Conservation (phyloP, 2,113 vertebrate genomes). For the Oplegnathus fasciatus region DNA sequence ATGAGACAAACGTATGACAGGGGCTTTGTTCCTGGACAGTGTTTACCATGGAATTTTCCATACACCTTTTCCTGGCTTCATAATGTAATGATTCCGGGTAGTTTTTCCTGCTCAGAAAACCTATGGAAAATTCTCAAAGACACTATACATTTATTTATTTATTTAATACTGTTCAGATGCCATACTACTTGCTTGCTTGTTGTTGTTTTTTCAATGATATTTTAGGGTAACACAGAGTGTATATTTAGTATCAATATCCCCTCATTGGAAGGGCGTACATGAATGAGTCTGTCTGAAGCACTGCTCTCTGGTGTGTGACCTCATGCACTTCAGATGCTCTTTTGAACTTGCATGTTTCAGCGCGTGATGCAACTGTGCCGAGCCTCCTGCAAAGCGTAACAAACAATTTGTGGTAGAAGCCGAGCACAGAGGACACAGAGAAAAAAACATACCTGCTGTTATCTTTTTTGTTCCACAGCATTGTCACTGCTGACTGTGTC, state of each 20-base stretch:
- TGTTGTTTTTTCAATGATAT: neutral
- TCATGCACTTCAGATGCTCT: conserved; percentile 7
- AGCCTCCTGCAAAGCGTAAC: conserved; percentile 14
- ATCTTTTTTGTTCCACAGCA: neutral
- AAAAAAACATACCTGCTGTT: conserved; percentile 30
- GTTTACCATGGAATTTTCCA: conserved; percentile 54
- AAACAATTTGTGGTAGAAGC: conserved; percentile 29
- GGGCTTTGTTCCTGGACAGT: conserved; percentile 17
- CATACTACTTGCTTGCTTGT: neutral
- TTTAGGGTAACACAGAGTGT: neutral
- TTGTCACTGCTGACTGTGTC: conserved; percentile 1
- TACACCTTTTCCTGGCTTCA: neutral
- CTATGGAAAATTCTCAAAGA: neutral
- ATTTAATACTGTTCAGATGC: too few relatives aligned
- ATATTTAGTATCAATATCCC: conserved; percentile 11
- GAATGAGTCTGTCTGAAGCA: neutral
- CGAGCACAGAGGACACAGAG: conserved; percentile 14
- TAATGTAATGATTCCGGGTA: conserved; percentile 25
- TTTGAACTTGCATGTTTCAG: conserved; percentile 11
- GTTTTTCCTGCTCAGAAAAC: conserved; percentile 9
- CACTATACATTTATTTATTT: neutral
- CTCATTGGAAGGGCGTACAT: neutral
- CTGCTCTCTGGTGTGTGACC: conserved; percentile 1
- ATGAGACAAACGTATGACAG: neutral
- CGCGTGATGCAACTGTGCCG: conserved; percentile 5